Base-by-base conservation (phyloP, 2,888 invertebrate genomes). In the Melipona bicolor region DNA sequence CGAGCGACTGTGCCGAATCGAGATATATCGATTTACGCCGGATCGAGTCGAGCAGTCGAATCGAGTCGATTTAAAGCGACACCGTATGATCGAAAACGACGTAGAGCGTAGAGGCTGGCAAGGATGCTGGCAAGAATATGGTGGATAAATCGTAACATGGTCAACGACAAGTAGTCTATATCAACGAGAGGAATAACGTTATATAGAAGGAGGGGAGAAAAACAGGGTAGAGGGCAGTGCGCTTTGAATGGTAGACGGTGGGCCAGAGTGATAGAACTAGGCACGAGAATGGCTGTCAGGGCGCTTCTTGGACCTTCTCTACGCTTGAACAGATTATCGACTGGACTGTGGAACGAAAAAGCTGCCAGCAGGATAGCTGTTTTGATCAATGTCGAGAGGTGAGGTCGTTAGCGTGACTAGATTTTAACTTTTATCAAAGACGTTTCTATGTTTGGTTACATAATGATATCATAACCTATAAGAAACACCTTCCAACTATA, bases 241-340 rank as follows among this genome's bases (percentile, higher is more conserved):
- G 27, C 1, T 49, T 61, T 21, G 5, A 32, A n/a, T 2, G 59
- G 24, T n/a, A 21, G 11, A 32, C 3, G 59, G 24, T 32, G 15
- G 11, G 5, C 2, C 15, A 2, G 6, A 19, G 64, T n/a, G 49
- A 27, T 6, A n/a, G 43, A 11, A 32, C 6, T 17, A 21, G 19
- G 19, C 17, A 9, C 24, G 32, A 50, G 6, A 52, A 89, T 89
- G 89, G 87, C 89, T 61, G 65, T 74, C 21, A 83, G 83, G 73
- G 68, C 59, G 36, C 74, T 87, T 27, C 74, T 87, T 36, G 70
- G 50, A 17, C 61, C 70, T 4, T 32, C 81, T 21, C 19, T 87
- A 43, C 87, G 85, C 6, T 77, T 62, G 0, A 32, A 50, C 6
- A 61, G 43, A 49, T 56, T 77, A 65, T 67, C 56, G 4, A 4